Base-by-base conservation (phyloP, 2,888 invertebrate species). In the Neocrepidodera transversa region DNA sequence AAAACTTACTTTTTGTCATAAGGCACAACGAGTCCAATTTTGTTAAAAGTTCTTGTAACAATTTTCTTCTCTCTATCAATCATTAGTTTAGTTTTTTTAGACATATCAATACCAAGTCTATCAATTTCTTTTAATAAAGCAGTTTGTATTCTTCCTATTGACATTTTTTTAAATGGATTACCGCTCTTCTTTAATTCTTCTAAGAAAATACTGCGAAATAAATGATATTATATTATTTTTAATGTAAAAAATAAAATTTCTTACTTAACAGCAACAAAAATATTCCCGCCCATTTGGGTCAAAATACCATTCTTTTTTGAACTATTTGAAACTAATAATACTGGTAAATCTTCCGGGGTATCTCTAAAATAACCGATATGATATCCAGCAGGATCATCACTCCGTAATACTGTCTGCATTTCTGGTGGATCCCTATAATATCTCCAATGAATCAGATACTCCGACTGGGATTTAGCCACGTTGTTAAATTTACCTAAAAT, bases 361-460 rank as follows among this genome's bases (percentile, higher is more conserved):
- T 97, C 96, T 72, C 95, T 85, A 82, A 88, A 95, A 79, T 95
- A 97, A 4, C 96, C 96, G 72, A 93, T 87, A 76, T 97, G 96
- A 67, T 87, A 87, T 62, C 90, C 89, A 58, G 86, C 86, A 47
- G 84, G 84, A 47, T 86, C 85, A 72, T 88, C 87, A 16, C 84
- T 86, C 76, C 86, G 88, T 48, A 93, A 77, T 35, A 93, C 81
- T 1, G 93, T 90, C 86, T 94, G 92, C 78, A 96, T 92, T 80
- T 97, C 97, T 7, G 97, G 97, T 7, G 95, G 93, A 82, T 98
- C 97, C 78, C 90, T 94, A 76, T 86, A 94, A 79, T 91, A 97
- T 68, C 97, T 85, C 91, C 93, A 95, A 76, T 96, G 94, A 7
- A 87, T 80, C 45, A 94, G 82, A 75, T 89, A 92, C 60, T 87